Evolutionary conservation across 2,113 vertebrate genomes (phyloP), one percentile per base, ranked within the genome.

Genomic region (Hemicordylus capensis): DNA sequence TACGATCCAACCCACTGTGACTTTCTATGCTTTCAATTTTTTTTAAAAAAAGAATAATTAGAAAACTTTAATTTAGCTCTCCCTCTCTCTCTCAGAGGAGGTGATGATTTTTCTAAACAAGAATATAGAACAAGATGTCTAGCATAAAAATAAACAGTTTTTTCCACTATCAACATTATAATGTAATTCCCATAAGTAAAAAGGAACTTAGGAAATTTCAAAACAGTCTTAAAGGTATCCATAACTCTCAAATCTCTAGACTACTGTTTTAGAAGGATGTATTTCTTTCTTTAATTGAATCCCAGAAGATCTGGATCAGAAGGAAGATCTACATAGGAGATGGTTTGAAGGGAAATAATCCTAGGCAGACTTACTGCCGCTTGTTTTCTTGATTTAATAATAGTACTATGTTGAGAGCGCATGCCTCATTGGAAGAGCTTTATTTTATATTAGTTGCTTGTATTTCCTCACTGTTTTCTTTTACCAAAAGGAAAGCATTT

Each of bases 211-310:
- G 76, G 70, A 86, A 88, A 37, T 54, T 58, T 22, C 39, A 85
- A 69, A 63, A 3, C 20, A 88, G 64, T 72, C 69, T 76, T 34
- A 19, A 69, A 14, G 4, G 10, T 82, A 54, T 51, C 80, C 89
- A 28, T 54, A 88, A 58, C 39, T 58, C 88, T 39, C 44, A 26
- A 91, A 6, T 66, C 4, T 74, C 1, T 34, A 78, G 63, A 20
- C 59, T 84, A 56, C 44, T 83, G 54, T 6, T 0, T 79, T 70
- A 20, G 48, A 73, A 69, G 77, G 89, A 26, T 70, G 80, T 64
- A 37, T 73, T 69, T 39, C 59, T 91, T n/a, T 63, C 76, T 90
- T 89, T 88, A 93, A 81, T 93, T 89, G 63, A 42, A 34, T 86
- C 91, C 70, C 59, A 67, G 39, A 88, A 42, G 64, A 76, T 67